phyloP scores from a whole-genome alignment of 2,797 vertebrate genomes.

The Phataginus tetradactyla region DNA sequence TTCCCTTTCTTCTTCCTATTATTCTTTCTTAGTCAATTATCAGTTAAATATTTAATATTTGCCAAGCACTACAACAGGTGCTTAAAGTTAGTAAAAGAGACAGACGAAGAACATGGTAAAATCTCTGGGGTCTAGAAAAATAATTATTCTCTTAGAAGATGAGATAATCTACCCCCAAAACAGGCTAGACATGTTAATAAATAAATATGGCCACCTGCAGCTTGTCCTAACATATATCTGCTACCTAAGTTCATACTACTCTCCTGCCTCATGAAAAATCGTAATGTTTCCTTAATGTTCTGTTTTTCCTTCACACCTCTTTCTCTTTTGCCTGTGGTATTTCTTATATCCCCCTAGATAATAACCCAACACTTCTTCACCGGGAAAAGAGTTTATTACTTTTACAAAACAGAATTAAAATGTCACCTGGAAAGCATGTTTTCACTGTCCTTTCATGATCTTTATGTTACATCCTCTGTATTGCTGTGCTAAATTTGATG shows the following conservation, averaged over 20 bases:
- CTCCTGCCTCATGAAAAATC: neutral
- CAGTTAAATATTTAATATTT: neutral
- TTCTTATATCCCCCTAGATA: neutral
- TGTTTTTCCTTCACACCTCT: neutral
- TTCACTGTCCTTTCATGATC: neutral
- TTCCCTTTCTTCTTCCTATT: neutral
- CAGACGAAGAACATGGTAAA: neutral
- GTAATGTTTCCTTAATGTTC: neutral
- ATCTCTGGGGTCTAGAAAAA: neutral
- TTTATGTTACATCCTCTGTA: neutral
- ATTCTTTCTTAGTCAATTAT: neutral
- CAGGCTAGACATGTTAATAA: neutral
- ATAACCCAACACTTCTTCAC: neutral
- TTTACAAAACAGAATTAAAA: constrained; percentile 37
- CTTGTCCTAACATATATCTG: neutral
- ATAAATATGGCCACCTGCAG: neutral
- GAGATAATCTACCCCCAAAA: neutral
- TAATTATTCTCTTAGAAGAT: neutral
- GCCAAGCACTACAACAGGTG: neutral
- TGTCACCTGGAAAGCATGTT: neutral
- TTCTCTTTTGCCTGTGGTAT: neutral
- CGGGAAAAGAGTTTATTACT: neutral
- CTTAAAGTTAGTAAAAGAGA: neutral
- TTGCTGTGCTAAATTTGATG: neutral
- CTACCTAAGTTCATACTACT: neutral